These are phyloP conservation scores for Drosophila navojoa DNA, from an alignment of 1,140 invertebrate genomes.

Conservation along the genomic window DNA sequence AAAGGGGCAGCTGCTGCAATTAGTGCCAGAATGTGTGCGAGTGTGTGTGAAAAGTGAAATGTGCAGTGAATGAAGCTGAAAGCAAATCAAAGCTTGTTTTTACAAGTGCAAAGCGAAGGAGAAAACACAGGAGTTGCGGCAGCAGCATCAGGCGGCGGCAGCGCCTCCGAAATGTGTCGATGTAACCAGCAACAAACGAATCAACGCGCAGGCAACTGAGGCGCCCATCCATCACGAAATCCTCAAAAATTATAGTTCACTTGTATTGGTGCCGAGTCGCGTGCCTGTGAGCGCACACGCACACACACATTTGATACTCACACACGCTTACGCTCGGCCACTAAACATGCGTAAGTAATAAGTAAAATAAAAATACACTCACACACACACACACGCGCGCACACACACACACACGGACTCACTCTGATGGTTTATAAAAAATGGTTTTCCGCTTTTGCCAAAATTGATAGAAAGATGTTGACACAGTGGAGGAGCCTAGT, in stretches of 20 bases:
- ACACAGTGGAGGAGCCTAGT: slow-evolving; percentile 1
- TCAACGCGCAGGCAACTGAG: slow-evolving; percentile 32
- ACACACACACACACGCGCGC: slow-evolving; percentile 7
- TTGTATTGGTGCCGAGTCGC: slow-evolving; percentile 52
- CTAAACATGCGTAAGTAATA: slow-evolving; percentile 47
- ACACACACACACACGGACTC: background rate
- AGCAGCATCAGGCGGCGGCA: slow-evolving; percentile 5
- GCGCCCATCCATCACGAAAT: slow-evolving; percentile 23
- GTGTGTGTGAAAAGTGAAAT: background rate
- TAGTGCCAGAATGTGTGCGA: slow-evolving; percentile 16
- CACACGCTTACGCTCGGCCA: background rate
- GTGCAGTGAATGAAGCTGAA: background rate
- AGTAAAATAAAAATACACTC: slow-evolving; percentile 12
- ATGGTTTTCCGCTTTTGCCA: slow-evolving; percentile 22
- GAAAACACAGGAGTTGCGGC: slow-evolving; percentile 11
- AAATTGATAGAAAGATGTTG: slow-evolving; percentile 37
- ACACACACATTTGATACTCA: slow-evolving; percentile 8
- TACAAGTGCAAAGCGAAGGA: slow-evolving; percentile 21
- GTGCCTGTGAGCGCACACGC: slow-evolving; percentile 39
- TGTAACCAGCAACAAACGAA: slow-evolving; percentile 32
- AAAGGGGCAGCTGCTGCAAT: slow-evolving; percentile 33
- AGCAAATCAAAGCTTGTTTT: slow-evolving; percentile 32
- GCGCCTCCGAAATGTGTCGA: slow-evolving; percentile 32
- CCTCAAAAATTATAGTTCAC: slow-evolving; percentile 42
- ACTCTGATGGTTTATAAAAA: background rate